phyloP scores from a whole-genome alignment of 2,797 vertebrate species.

The Fundulus diaphanus region DNA sequence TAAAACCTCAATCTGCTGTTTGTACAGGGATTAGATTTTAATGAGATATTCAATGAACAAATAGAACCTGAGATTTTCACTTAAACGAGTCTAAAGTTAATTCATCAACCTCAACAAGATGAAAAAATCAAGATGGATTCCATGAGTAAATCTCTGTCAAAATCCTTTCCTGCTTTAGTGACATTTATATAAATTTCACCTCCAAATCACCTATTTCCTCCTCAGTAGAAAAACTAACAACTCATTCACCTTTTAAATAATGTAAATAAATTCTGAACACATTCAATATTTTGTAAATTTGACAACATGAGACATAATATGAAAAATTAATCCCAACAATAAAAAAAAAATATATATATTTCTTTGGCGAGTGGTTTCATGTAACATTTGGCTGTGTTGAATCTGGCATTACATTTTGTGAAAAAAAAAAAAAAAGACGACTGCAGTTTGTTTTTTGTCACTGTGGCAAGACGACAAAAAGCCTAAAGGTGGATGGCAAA shows the following conservation, averaged over 20 bases:
- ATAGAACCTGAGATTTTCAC: background rate
- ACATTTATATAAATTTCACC: background rate
- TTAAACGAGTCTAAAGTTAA: background rate
- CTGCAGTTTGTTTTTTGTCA: conserved; percentile 4
- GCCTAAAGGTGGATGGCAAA: background rate
- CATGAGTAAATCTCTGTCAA: conserved; percentile 5
- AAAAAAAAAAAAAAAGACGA: conserved; percentile 36
- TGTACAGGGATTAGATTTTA: background rate
- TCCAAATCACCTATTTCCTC: background rate
- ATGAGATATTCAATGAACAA: background rate
- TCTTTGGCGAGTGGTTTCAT: conserved; percentile 44
- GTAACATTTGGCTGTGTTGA: conserved; percentile 32
- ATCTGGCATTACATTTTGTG: background rate
- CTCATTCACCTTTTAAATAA: background rate
- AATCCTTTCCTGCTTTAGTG: background rate
- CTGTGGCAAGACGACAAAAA: background rate
- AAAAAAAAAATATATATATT: background rate
- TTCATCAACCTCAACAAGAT: background rate
- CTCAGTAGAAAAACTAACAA: conserved; percentile 13
- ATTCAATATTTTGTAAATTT: conserved; percentile 4
- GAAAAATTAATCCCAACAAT: conserved; percentile 2
- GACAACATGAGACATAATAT: background rate
- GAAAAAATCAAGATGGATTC: background rate
- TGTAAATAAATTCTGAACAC: conserved; percentile 15
- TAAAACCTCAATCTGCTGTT: background rate